phyloP scores from a whole-genome alignment of 1,140 invertebrate genomes.

The Meloidogyne hapla region DNA sequence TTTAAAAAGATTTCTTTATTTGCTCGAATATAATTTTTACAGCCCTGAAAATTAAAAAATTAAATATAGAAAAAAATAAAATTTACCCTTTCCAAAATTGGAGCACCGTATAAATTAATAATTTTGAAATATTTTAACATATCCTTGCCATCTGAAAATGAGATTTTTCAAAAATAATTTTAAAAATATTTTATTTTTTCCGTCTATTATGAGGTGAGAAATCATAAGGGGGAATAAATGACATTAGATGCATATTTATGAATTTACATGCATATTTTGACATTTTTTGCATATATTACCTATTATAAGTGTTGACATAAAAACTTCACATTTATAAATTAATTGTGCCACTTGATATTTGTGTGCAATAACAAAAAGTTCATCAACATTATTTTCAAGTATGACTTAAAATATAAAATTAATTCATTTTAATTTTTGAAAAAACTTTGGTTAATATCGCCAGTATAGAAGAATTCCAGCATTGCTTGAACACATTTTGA shows the following conservation, averaged over 20 bases:
- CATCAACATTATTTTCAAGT: not conserved
- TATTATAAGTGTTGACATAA: not conserved
- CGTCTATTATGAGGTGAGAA: no score
- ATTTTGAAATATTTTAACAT: not conserved
- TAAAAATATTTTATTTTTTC: no score
- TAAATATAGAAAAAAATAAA: no score
- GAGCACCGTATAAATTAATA: not conserved
- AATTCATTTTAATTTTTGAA: not conserved
- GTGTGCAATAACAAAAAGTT: not conserved
- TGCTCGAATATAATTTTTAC: not conserved
- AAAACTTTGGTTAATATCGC: not conserved
- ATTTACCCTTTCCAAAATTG: not conserved
- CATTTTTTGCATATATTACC: not conserved
- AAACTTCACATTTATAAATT: not conserved
- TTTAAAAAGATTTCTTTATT: not conserved
- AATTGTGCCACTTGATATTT: not conserved
- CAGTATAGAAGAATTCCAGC: not conserved
- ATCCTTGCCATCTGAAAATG: not conserved
- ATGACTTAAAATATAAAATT: not conserved
- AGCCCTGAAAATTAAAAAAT: not conserved
- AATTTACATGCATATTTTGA: no score
- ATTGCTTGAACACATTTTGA: not conserved
- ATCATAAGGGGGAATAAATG: no score
- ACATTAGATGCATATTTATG: no score
- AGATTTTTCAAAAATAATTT: not conserved